phyloP scores from a whole-genome alignment of 1,140 invertebrate genomes.

The Caenorhabditis remanei region DNA sequence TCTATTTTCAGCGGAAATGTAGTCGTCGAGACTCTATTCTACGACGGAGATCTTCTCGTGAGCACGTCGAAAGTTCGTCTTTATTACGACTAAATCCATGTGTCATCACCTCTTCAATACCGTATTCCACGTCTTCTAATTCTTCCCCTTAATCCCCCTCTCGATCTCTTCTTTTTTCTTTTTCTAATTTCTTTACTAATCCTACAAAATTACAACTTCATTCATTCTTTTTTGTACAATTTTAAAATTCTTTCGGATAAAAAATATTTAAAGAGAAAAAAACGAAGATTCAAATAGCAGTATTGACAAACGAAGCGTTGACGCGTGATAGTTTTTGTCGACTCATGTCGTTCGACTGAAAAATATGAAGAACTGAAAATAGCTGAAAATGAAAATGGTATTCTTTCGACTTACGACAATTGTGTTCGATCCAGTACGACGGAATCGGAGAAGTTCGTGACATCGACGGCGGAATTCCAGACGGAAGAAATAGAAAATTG shows the following conservation, averaged over 20 bases:
- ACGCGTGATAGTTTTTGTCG: conserved; percentile 43
- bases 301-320: conserved; percentile 29
- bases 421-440: conserved; percentile 3
- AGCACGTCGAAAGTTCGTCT: conserved; percentile 93
- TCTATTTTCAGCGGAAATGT: conserved; percentile 91
- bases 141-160: not conserved
- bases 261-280: not conserved
- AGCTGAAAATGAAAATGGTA: not conserved
- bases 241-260: not conserved
- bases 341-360: conserved; percentile 54
- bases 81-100: conserved; percentile 87
- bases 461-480: conserved; percentile 52
- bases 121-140: not conserved
- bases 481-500: conserved; percentile 54
- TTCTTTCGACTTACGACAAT: not conserved
- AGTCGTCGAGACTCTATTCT: conserved; percentile 98
- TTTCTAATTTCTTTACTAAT: not conserved
- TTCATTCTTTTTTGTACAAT: not conserved
- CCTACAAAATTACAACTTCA: not conserved
- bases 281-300: conserved; percentile 16
- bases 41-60: conserved; percentile 92
- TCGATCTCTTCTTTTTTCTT: conserved; percentile 10
- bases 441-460: conserved; percentile 24
- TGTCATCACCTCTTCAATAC: not conserved
- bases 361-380: conserved; percentile 47